phyloP scores from a whole-genome alignment of 2,113 vertebrate genomes.

The Elaphurus davidianus region DNA sequence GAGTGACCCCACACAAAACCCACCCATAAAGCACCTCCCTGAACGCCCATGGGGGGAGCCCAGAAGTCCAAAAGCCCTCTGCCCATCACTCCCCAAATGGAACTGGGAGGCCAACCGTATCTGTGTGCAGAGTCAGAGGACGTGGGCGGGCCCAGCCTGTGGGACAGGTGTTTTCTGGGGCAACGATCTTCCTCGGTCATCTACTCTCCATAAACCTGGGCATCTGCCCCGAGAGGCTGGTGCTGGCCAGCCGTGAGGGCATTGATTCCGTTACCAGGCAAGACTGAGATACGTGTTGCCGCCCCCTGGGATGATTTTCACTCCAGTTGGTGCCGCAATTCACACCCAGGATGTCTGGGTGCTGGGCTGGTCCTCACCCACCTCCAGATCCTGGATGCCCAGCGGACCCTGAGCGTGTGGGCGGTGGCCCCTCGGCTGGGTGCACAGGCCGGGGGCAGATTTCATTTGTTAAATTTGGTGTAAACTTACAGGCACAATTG shows the following conservation, averaged over 20 bases:
- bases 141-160: neutral
- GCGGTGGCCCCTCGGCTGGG: accelerated
- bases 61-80: neutral
- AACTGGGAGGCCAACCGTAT: accelerated
- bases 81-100: neutral
- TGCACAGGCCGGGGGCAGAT: accelerated
- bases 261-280: neutral
- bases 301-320: accelerated
- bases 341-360: neutral
- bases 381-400: accelerated
- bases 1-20: too few species aligned
- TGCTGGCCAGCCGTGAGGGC: neutral
- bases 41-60: too few species aligned
- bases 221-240: neutral
- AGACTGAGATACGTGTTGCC: neutral
- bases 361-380: neutral
- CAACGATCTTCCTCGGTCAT: accelerated
- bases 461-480: slow-evolving; percentile 21
- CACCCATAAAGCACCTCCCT: accelerated
- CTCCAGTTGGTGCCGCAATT: accelerated
- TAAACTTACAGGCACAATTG: neutral
- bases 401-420: accelerated
- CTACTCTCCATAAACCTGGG: neutral
- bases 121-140: neutral
- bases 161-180: neutral